Evolutionary conservation across 2,888 invertebrate species (phyloP).

Genomic region (Athalia cordata): DNA sequence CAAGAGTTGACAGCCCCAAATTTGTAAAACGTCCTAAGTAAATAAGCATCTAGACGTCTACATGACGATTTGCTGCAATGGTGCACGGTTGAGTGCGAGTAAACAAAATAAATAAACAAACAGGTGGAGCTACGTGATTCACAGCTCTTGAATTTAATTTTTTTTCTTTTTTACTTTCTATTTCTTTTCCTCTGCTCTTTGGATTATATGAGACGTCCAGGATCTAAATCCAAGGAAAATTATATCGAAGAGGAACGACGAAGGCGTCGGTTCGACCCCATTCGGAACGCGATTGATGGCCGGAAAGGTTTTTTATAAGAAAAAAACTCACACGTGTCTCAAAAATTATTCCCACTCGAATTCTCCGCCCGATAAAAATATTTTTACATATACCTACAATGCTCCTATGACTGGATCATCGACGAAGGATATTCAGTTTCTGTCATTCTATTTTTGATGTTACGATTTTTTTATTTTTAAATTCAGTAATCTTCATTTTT

Average conservation of each 20-base stretch:
- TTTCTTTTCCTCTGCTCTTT: background rate
- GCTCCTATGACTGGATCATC: too few species aligned
- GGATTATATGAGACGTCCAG: background rate
- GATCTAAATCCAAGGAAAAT: background rate
- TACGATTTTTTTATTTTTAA: too few species aligned
- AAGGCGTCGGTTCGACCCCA: background rate
- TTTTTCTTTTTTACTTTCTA: too few species aligned
- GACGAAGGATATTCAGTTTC: too few species aligned
- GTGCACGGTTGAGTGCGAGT: constrained; percentile 1
- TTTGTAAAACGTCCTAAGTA: constrained; percentile 11
- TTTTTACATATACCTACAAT: too few species aligned
- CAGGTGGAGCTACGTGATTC: too few species aligned
- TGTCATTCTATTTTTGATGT: too few species aligned
- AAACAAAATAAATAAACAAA: background rate
- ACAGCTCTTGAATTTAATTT: too few species aligned
- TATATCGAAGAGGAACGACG: background rate
- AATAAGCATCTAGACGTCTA: background rate
- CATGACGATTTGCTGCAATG: background rate
- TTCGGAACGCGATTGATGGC: background rate
- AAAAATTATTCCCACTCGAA: too few species aligned
- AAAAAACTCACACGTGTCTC: too few species aligned
- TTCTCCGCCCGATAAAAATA: too few species aligned
- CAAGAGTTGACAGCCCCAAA: background rate
- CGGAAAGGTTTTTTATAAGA: background rate
- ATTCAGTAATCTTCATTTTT: too few species aligned